These are phyloP conservation scores for Mus spicilegus DNA, from an alignment of 2,113 vertebrate species.

Conservation along the genomic window DNA sequence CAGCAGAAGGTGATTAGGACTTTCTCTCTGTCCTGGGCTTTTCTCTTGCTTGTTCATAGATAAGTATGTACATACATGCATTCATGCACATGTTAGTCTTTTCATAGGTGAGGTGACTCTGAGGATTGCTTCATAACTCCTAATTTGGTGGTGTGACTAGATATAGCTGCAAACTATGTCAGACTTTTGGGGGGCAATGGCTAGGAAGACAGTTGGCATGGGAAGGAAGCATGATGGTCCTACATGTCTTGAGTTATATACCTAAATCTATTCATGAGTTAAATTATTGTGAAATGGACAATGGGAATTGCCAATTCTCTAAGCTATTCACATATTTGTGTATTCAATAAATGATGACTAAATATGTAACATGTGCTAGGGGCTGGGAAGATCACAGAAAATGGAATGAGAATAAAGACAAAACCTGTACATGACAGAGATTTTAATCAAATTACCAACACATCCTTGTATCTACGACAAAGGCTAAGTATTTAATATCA, in stretches of 20 bases:
- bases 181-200: not conserved
- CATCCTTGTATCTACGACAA: not conserved
- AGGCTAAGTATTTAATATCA: not conserved
- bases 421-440: not conserved
- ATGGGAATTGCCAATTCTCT: not conserved
- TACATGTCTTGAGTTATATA: not conserved
- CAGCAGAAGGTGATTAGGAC: not conserved
- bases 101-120: not conserved
- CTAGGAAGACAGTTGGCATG: not conserved
- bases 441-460: conserved; percentile 29
- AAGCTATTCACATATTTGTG: conserved; percentile 4
- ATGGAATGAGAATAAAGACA: not conserved
- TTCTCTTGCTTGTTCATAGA: not conserved
- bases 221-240: not conserved
- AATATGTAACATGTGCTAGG: not conserved
- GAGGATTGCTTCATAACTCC: not conserved
- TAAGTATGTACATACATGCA: not conserved
- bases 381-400: not conserved
- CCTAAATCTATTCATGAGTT: not conserved
- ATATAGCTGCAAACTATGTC: not conserved
- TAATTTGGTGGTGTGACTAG: not conserved
- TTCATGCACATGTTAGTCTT: not conserved
- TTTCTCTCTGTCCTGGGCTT: not conserved
- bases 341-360: conserved; percentile 10
- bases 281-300: not conserved